phyloP scores from a whole-genome alignment of 2,797 vertebrate genomes.

The Lacerta bilineata region DNA sequence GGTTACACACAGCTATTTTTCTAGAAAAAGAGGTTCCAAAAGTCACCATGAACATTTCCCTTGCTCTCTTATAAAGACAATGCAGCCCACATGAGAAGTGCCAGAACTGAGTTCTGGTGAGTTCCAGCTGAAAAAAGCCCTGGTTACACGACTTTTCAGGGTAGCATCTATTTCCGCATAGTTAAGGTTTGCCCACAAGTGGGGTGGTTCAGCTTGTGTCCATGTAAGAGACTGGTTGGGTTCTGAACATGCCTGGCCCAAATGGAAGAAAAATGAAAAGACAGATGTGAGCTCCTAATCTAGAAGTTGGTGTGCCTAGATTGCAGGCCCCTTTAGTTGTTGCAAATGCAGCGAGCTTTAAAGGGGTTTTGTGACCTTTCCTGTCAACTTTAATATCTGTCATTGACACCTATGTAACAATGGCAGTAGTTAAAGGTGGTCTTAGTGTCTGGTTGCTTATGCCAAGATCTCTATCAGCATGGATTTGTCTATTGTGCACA shows the following conservation, averaged over 20 bases:
- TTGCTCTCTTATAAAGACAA: no score
- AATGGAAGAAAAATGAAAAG: neutral
- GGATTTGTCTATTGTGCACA: conserved; percentile 7
- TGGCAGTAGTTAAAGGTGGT: neutral
- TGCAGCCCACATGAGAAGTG: no score
- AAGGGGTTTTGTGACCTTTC: neutral
- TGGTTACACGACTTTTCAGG: no score
- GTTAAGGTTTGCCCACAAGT: neutral
- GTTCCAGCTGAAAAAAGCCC: no score
- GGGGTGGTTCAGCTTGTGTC: neutral
- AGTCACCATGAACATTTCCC: no score
- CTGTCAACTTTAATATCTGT: neutral
- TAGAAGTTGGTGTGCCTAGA: neutral
- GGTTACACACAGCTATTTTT: no score
- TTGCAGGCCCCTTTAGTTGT: neutral
- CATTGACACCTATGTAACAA: neutral
- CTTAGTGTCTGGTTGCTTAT: neutral
- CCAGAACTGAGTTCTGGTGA: no score
- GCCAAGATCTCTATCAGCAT: conserved; percentile 7
- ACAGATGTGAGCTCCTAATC: neutral
- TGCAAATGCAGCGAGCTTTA: neutral
- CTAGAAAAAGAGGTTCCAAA: no score
- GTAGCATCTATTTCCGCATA: no score
- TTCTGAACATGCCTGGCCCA: neutral
- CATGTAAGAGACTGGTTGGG: neutral